phyloP scores from a whole-genome alignment of 2,888 invertebrate species.

The Icerya purchasi region DNA sequence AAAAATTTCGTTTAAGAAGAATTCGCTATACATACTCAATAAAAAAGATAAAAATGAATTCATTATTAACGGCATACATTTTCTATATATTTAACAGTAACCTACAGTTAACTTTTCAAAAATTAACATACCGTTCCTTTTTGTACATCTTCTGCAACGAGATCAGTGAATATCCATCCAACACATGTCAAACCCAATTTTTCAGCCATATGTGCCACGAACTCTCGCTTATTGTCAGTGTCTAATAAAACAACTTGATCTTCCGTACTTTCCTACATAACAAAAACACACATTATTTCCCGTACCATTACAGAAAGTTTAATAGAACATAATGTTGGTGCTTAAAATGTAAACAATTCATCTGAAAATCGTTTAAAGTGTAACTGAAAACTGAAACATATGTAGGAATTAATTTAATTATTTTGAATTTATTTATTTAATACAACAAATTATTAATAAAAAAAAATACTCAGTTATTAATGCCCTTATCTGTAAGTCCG shows the following conservation, averaged over 20 bases:
- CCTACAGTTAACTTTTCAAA: too few relatives aligned
- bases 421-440: too few relatives aligned
- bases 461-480: too few relatives aligned
- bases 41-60: too few relatives aligned
- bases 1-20: too few relatives aligned
- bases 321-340: neutral
- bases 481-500: too few relatives aligned
- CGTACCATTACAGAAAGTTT: neutral
- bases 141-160: slow-evolving; percentile 62
- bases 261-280: slow-evolving; percentile 38
- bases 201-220: slow-evolving; percentile 52
- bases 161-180: slow-evolving; percentile 98
- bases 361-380: neutral
- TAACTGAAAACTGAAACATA: too few relatives aligned
- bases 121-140: slow-evolving; percentile 66
- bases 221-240: slow-evolving; percentile 45
- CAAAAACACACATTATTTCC: neutral
- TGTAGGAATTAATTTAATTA: too few relatives aligned
- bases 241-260: slow-evolving; percentile 45
- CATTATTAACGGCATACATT: too few relatives aligned
- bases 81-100: too few relatives aligned
- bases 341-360: neutral
- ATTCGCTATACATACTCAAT: too few relatives aligned
- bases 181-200: slow-evolving; percentile 59
- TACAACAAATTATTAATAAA: too few relatives aligned